phyloP scores from a whole-genome alignment of 2,888 invertebrate genomes.

The Panorpa germanica region DNA sequence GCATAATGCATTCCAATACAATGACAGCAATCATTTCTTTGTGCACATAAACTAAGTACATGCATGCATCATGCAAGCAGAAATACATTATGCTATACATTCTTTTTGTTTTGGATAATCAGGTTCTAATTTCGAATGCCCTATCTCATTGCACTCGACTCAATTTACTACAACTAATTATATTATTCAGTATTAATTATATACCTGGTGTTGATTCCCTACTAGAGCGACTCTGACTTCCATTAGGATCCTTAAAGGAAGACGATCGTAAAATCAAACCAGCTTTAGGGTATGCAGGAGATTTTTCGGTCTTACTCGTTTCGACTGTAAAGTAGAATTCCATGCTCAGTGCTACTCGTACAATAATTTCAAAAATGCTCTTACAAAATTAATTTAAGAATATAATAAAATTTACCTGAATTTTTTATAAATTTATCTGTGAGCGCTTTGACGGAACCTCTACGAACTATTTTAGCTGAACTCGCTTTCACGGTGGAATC shows the following conservation, averaged over 20 bases:
- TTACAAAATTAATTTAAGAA: constrained; percentile 1
- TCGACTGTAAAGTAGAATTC: constrained; percentile 29
- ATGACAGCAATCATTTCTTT: too few species aligned
- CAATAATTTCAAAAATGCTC: constrained; percentile 2
- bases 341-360: constrained; percentile 14
- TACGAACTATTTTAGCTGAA: constrained; percentile 29
- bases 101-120: constrained; percentile 1
- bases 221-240: constrained; percentile 22
- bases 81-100: background rate
- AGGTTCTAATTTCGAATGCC: constrained; percentile 1
- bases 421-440: constrained; percentile 65
- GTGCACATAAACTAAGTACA: background rate
- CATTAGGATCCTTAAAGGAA: constrained; percentile 31
- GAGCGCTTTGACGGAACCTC: constrained; percentile 56
- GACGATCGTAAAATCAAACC: constrained; percentile 50
- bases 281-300: constrained; percentile 48
- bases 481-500: constrained; percentile 16
- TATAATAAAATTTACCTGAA: constrained; percentile 23
- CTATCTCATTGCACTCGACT: background rate
- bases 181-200: constrained; percentile 2
- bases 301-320: constrained; percentile 31
- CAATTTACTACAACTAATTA: background rate
- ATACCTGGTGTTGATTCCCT: constrained; percentile 20
- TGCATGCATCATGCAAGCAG: background rate
- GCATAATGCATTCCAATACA: too few species aligned